Evolutionary conservation across 2,888 invertebrate species (phyloP).

Genomic region (Leistus spinibarbis): DNA sequence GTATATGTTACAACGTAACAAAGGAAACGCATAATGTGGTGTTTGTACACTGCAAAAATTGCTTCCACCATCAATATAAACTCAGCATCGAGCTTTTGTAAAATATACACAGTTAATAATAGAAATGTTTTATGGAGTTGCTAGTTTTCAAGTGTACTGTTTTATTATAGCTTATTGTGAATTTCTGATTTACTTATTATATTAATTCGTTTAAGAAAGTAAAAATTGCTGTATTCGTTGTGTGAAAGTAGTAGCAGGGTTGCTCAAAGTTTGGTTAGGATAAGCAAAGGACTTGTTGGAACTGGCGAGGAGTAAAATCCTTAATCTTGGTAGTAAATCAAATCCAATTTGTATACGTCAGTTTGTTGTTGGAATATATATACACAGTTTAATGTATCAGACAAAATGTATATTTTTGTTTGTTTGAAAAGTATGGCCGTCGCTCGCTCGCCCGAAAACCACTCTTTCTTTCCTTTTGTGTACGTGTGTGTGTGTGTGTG

Average conservation of each 20-base stretch:
- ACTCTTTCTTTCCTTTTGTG: neutral
- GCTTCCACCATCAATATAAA: conserved; percentile 8
- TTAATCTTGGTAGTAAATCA: neutral
- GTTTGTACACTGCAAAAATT: conserved; percentile 30
- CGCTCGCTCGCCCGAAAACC: neutral
- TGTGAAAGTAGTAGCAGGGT: too few relatives aligned
- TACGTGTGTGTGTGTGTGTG: neutral
- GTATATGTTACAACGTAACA: conserved; percentile 41
- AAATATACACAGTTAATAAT: neutral
- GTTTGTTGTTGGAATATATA: neutral
- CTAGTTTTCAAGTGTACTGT: neutral
- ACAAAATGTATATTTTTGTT: neutral
- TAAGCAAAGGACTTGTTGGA: neutral
- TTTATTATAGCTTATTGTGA: neutral
- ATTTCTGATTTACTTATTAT: neutral
- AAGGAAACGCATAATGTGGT: conserved; percentile 44
- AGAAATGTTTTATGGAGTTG: neutral
- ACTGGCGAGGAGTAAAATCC: neutral
- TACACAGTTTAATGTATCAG: neutral
- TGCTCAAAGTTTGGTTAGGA: too few relatives aligned
- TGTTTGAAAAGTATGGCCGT: neutral
- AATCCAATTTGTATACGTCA: neutral
- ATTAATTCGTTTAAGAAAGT: too few relatives aligned
- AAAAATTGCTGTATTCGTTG: too few relatives aligned
- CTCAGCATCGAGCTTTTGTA: neutral